Evolutionary conservation across 2,113 vertebrate genomes (phyloP), one percentile per base, ranked within the genome.

Genomic region (Dermatemys mawii): DNA sequence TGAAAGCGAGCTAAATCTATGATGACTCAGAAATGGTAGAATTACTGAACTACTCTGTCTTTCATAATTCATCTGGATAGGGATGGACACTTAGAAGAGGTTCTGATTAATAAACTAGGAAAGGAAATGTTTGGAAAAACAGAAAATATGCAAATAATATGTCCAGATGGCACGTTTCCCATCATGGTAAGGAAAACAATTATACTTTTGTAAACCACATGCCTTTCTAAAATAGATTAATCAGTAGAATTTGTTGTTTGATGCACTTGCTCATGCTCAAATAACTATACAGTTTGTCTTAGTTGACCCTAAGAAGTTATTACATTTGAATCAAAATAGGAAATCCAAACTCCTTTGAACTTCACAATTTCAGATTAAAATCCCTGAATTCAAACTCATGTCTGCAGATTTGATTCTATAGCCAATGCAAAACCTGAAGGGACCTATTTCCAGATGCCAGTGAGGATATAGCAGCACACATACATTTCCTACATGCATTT

Each of bases 151-250:
- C 67, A 55, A 4, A 67, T 35, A 21, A 67, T 17, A 19, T 67
- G 60, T 67, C 29, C 8, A n/a, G 60, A 60, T 60, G 54, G 54
- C 54, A 60, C 54, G 2, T 4, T 78, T 90, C 55, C 17, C 8
- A 81, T 2, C 29, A 9, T 84, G n/a, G 16, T 7, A 73, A 73
- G 0, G 0, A 48, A 63, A 73, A 1, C 22, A 86, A 2, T 46
- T 73, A 29, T 48, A 51, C 21, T 53, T 76, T 86, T 44, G 29
- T 80, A 44, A 83, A 55, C 75, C 4, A 17, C 51, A 83, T 48
- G 26, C 35, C 19, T 4, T 70, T 32, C 35, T 38, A 38, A 70
- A 9, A 32, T 35, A 60, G 55, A 60, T 60, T 60, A 60, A 60
- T 29, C 26, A 8, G 38, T 46, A 27, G 73, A 46, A 46, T 44